A percentile compares a stretch with the other conserved stretches of the same genome.
These are phyloP conservation scores for Cynopterus brachyotis DNA, from an alignment of 2,113 vertebrate genomes.

Conservation along the genomic window DNA sequence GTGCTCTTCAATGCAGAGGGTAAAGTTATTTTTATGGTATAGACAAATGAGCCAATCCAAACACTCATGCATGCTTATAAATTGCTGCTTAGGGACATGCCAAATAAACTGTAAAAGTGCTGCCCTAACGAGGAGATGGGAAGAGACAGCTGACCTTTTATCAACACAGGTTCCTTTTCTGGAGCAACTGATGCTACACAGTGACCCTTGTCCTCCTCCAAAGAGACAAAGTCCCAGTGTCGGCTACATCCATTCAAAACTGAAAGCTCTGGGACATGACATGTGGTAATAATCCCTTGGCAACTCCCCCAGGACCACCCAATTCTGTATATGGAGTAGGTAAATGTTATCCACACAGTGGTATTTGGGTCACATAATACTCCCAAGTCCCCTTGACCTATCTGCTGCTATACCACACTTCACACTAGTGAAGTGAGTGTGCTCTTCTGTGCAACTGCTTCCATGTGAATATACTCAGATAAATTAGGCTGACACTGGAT, in stretches of 20 bases:
- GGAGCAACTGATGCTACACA: background rate
- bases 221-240: background rate
- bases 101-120: background rate
- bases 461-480: background rate
- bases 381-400: background rate
- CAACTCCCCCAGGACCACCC: background rate
- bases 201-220: background rate
- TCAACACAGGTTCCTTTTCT: conserved; percentile 21
- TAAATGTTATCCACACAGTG: background rate
- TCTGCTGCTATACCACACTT: background rate
- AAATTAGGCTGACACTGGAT: background rate
- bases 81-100: background rate
- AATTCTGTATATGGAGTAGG: background rate
- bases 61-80: background rate
- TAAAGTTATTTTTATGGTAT: conserved; percentile 21
- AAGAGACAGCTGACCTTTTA: background rate
- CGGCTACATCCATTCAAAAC: background rate
- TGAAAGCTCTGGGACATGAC: background rate
- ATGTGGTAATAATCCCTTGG: background rate
- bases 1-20: background rate
- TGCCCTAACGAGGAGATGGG: background rate
- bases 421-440: background rate
- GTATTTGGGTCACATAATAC: background rate
- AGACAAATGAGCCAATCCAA: conserved; percentile 8
- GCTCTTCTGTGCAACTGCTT: background rate